Base-by-base conservation (phyloP, 2,113 vertebrate species). In the Sula dactylatra region DNA sequence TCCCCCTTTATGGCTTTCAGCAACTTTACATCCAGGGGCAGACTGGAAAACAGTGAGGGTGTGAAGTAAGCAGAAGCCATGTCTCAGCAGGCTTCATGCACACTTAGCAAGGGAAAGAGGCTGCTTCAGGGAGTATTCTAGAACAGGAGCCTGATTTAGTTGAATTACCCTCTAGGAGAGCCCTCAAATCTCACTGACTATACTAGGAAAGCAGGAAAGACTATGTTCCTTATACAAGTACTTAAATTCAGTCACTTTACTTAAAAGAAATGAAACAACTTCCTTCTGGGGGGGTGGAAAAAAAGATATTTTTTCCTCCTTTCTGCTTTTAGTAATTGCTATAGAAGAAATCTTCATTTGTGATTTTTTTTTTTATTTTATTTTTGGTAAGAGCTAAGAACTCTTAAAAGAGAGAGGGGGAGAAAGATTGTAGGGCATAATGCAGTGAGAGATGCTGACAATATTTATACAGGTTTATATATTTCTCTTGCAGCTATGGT, bases 381-480 rank as follows among this genome's bases (percentile, higher is more conserved):
- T 65, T 56, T 27, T 29, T 42, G 1, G 4, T 62, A 58, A 72
- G 18, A 64, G 3, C 16, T 66, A 40, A 61, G 8, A 54, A 50
- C 16, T 81, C 4, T 59, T 72, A 21, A 54, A 79, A 66, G 21
- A 55, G 4, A 87, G 13, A 0, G 0, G 2, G 10, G 3, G 5
- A 64, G 26, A 77, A 69, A 13, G 31, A 21, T 54, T 44, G 20
- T 66, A 24, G 8, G 16, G 17, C 9, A 27, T 69, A 50, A 34
- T 3, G 8, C 3, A 18, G 10, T 40, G 20, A 88, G 73, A 74
- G 16, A n/a, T 42, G 62, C 27, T 36, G 31, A 25, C 10, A 74
- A 36, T 2, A 49, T 84, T 77, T 62, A 8, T 58, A 16, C 36
- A 50, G 19, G 20, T 1, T 71, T 55, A 15, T 9, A 1, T 55